Percentiles rank a stretch among this genome's conserved stretches.
phyloP scores from a whole-genome alignment of 2,888 invertebrate genomes.

The Tricholauxania praeusta region DNA sequence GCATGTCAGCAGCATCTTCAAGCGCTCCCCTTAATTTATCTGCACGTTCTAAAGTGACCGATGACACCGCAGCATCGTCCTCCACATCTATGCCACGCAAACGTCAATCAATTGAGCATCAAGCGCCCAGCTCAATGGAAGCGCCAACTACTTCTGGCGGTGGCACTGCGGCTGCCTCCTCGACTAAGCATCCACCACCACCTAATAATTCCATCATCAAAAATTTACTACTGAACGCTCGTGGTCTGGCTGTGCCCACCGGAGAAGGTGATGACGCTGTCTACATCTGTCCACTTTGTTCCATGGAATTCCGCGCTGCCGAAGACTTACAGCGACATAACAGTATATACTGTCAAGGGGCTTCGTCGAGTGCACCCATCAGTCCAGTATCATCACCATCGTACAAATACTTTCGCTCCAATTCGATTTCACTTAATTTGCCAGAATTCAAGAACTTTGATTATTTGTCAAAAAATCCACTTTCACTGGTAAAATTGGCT shows the following conservation, averaged over 20 bases:
- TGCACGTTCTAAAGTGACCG: slow-evolving; percentile 53
- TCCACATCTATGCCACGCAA: slow-evolving; percentile 48
- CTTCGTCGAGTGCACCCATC: slow-evolving; percentile 65
- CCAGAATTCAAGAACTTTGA: slow-evolving; percentile 71
- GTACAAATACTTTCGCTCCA: slow-evolving; percentile 72
- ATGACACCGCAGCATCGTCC: slow-evolving; percentile 30
- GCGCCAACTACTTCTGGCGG: slow-evolving; percentile 30
- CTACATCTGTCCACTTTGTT: slow-evolving; percentile 82
- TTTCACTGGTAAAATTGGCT: slow-evolving; percentile 63
- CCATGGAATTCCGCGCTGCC: slow-evolving; percentile 82
- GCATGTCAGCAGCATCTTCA: slow-evolving; percentile 14
- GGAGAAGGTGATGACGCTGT: slow-evolving; percentile 74
- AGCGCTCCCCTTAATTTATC: slow-evolving; percentile 55
- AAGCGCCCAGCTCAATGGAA: slow-evolving; percentile 45
- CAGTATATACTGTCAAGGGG: slow-evolving; percentile 82
- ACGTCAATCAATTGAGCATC: slow-evolving; percentile 53
- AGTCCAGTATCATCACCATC: slow-evolving; percentile 66
- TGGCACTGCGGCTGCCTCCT: slow-evolving; percentile 20
- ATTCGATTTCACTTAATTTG: slow-evolving; percentile 72
- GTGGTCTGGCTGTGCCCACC: slow-evolving; percentile 68
- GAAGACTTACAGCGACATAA: slow-evolving; percentile 86
- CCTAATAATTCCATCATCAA: slow-evolving; percentile 80
- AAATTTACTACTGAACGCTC: slow-evolving; percentile 81
- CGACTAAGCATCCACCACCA: slow-evolving; percentile 63
- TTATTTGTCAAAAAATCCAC: slow-evolving; percentile 61